phyloP scores from a whole-genome alignment of 2,113 vertebrate genomes.

The Notothenia coriiceps region DNA sequence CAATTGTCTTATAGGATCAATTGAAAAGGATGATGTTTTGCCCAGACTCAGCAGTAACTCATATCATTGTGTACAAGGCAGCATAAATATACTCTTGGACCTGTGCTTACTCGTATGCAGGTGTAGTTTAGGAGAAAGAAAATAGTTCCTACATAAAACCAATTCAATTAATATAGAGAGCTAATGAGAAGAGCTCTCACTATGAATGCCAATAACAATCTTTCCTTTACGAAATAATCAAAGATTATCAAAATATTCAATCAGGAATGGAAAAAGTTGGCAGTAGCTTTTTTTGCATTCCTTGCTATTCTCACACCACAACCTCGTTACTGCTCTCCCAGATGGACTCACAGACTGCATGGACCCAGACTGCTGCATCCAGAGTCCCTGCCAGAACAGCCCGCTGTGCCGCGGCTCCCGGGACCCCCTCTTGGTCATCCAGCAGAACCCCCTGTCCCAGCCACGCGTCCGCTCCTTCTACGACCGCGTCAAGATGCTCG shows the following conservation, averaged over 20 bases:
- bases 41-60: no score
- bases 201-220: slow-evolving; percentile 19
- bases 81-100: no score
- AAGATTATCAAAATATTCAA: slow-evolving; percentile 37
- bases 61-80: no score
- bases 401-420: slow-evolving; percentile 94
- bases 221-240: slow-evolving; percentile 14
- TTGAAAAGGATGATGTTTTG: no score
- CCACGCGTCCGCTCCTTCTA: slow-evolving; percentile 94
- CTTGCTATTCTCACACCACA: background rate
- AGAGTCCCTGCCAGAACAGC: slow-evolving; percentile 95
- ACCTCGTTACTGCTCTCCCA: slow-evolving; percentile 65
- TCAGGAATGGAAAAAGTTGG: slow-evolving; percentile 1
- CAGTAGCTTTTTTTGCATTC: background rate
- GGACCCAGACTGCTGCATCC: slow-evolving; percentile 99
- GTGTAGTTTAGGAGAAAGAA: no score
- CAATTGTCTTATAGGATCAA: no score
- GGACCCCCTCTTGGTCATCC: slow-evolving; percentile 96
- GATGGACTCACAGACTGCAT: slow-evolving; percentile 98
- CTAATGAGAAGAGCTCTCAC: slow-evolving; percentile 35
- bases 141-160: no score
- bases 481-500: slow-evolving; percentile 95
- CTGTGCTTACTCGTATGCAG: no score
- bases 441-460: slow-evolving; percentile 88
- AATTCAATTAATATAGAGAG: slow-evolving; percentile 30